Evolutionary conservation across 2,888 invertebrate genomes (phyloP), one percentile per base, ranked within the genome.

Genomic region (Allolobophora icterica): DNA sequence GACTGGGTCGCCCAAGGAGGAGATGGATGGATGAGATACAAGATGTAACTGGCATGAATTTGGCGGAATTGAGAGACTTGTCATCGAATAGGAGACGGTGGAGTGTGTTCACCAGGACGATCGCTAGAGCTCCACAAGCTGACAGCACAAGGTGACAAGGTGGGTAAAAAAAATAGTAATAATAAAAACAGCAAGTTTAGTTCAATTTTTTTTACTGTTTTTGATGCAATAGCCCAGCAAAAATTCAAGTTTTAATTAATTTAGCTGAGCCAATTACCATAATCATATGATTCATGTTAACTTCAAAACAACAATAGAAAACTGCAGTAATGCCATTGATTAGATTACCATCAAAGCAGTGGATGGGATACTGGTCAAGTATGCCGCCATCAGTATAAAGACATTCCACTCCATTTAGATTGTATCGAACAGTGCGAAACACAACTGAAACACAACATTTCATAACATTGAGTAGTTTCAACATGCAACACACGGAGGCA

Each of bases 281-380:
- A 8, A n/a, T 17, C 6, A 71, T n/a, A n/a, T 11, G 38, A 38
- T 30, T n/a, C n/a, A n/a, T 30, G n/a, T 71, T n/a, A n/a, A 71
- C 71, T 71, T 71, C n/a, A 71, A 30, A 71, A 71, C n/a, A 71
- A 71, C 71, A 0, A 71, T 71, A 71, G n/a, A 71, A 71, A n/a
- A 71, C 71, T n/a, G 71, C 71, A 71, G 30, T 71, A 30, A 52
- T 30, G n/a, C 71, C 30, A 11, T 8, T 71, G 71, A 71, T n/a
- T 30, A n/a, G 89, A 91, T 90, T 52, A 93, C 93, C 93, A 90
- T 93, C 93, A 84, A 93, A 93, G 90, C 91, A 92, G 45, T 93
- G 92, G 15, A 93, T 91, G 35, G 93, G 93, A 90, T 92, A 93
- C 91, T 93, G 93, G 84, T 93, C 93, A 38, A 93, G 90, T 24